A percentile compares a stretch with the other conserved stretches of the same genome.
Evolutionary conservation across 2,113 vertebrate genomes (phyloP).

Genomic region (Calonectris borealis): DNA sequence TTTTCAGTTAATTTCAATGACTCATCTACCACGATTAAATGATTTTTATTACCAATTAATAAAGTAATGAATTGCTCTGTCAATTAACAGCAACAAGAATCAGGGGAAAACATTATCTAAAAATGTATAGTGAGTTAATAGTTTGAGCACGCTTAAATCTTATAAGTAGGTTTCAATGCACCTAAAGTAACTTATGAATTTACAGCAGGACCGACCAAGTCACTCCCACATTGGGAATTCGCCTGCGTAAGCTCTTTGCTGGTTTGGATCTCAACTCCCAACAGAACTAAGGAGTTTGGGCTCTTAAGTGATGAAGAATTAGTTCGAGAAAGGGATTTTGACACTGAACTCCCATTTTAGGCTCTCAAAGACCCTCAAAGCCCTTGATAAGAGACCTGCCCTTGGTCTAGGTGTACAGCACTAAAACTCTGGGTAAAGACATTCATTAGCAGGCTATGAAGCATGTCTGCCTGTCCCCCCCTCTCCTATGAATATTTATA

Average conservation of each 20-base stretch:
- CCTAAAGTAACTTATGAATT: neutral
- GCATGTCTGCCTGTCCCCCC: neutral
- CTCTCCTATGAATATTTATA: slow-evolving; percentile 27
- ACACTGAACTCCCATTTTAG: neutral
- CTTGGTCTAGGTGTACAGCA: neutral
- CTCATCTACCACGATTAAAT: neutral
- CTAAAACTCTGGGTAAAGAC: neutral
- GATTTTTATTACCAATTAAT: neutral
- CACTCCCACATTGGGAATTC: neutral
- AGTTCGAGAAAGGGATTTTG: neutral
- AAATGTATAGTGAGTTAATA: neutral
- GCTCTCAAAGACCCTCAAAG: neutral
- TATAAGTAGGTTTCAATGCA: neutral
- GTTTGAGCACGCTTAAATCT: neutral
- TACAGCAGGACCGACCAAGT: neutral
- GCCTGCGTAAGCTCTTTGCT: neutral
- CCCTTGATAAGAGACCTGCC: neutral
- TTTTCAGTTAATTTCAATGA: neutral
- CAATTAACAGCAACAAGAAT: neutral
- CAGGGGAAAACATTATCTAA: neutral
- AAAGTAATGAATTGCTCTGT: neutral
- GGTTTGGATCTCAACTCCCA: neutral
- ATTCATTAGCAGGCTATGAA: slow-evolving; percentile 27
- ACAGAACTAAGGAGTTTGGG: neutral
- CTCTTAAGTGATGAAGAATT: neutral